Percentiles rank a stretch among this genome's conserved stretches.
Evolutionary conservation across 2,113 vertebrate species (phyloP).

Genomic region (Ceyx cyanopectus): DNA sequence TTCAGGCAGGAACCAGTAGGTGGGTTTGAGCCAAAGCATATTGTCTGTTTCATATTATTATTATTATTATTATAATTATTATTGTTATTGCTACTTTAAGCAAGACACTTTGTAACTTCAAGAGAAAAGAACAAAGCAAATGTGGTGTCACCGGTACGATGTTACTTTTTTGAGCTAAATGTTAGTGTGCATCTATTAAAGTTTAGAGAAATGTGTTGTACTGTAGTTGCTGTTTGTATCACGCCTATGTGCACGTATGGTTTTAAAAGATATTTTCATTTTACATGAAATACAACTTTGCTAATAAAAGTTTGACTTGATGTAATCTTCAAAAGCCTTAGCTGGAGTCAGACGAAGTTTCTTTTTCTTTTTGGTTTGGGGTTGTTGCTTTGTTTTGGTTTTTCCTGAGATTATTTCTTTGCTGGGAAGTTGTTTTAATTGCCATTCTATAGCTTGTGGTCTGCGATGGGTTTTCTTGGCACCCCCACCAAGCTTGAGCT

Average conservation of each 20-base stretch:
- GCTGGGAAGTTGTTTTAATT: neutral
- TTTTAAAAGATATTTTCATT: constrained; percentile 76
- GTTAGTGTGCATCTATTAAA: constrained; percentile 62
- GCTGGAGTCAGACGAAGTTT: neutral
- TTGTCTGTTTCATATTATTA: neutral
- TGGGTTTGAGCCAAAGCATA: constrained; percentile 69
- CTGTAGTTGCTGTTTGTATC: constrained; percentile 78
- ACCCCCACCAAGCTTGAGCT: neutral
- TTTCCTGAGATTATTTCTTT: rapidly evolving
- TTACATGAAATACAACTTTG: constrained; percentile 78
- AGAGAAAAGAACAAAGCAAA: constrained; percentile 48
- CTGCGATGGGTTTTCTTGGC: neutral
- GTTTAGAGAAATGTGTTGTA: constrained; percentile 74
- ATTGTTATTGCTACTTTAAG: neutral
- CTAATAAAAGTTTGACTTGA: constrained; percentile 82
- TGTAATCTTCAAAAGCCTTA: constrained; percentile 58
- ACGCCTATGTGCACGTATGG: constrained; percentile 71
- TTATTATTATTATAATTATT: neutral
- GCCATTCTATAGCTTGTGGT: neutral
- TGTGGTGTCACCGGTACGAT: constrained; percentile 20
- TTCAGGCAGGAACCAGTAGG: constrained; percentile 49
- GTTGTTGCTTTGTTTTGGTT: no score
- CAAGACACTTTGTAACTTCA: constrained; percentile 18
- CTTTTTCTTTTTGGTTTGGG: neutral
- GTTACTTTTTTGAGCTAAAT: constrained; percentile 65